These are phyloP conservation scores for Lasioglossum albipes DNA, from an alignment of 1,140 invertebrate species.

Conservation along the genomic window DNA sequence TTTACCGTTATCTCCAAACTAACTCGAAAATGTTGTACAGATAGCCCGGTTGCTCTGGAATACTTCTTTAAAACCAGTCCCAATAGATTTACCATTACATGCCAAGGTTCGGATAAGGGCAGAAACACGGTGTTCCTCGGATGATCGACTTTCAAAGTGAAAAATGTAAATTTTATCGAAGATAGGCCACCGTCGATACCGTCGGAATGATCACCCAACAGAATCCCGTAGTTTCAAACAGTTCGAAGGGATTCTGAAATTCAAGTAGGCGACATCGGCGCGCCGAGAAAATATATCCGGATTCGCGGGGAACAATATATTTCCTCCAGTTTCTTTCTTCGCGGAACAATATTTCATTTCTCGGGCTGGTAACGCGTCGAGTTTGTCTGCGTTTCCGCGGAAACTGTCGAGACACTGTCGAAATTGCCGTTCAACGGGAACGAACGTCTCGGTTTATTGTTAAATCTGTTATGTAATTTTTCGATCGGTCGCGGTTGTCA, in stretches of 20 bases:
- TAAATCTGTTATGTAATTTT: neutral
- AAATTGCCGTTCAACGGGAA: neutral
- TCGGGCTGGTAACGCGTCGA: neutral
- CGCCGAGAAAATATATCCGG: slow-evolving; percentile 2
- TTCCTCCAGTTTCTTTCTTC: slow-evolving; percentile 5
- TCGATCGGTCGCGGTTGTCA: neutral
- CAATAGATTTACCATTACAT: too few relatives aligned
- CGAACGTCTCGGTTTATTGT: neutral
- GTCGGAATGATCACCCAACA: neutral
- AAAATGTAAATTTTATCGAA: neutral
- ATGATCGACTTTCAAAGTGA: neutral
- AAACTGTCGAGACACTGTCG: neutral
- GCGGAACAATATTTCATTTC: slow-evolving; percentile 22
- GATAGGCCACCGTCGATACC: neutral
- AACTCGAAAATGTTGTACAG: too few relatives aligned
- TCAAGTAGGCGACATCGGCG: slow-evolving; percentile 16
- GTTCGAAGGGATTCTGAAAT: slow-evolving; percentile 13
- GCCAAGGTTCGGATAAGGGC: neutral
- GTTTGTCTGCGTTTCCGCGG: neutral
- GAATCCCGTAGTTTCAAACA: neutral
- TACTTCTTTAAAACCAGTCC: too few relatives aligned
- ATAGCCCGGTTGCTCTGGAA: too few relatives aligned
- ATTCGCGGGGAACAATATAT: slow-evolving; percentile 14
- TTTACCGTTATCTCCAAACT: too few relatives aligned
- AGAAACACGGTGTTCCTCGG: neutral